phyloP scores from a whole-genome alignment of 2,113 vertebrate genomes.

The Apaloderma vittatum region DNA sequence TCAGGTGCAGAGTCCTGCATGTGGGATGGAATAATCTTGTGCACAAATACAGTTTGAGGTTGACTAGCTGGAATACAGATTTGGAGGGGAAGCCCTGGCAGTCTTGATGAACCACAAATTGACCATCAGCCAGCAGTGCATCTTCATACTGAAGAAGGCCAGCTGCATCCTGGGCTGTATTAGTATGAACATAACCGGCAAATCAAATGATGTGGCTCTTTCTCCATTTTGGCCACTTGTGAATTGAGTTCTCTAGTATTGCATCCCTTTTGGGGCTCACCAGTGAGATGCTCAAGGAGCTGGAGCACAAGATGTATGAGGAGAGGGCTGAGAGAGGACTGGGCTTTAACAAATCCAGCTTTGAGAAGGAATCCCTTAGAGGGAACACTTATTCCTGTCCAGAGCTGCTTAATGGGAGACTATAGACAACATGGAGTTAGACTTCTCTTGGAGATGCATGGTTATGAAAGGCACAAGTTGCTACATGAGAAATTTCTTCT shows the following conservation, averaged over 20 bases:
- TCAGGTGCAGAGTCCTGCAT: background rate
- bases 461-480: rapidly evolving
- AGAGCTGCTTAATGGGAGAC: background rate
- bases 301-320: background rate
- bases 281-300: background rate
- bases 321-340: background rate
- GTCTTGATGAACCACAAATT: background rate
- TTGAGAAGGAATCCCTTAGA: background rate
- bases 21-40: background rate
- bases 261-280: background rate
- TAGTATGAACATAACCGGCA: background rate
- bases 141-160: background rate
- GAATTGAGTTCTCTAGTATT: background rate
- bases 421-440: background rate
- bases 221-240: rapidly evolving
- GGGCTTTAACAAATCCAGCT: background rate
- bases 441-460: background rate
- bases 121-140: background rate
- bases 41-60: background rate
- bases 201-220: background rate
- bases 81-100: background rate
- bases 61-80: background rate
- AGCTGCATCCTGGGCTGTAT: background rate
- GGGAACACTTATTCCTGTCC: background rate
- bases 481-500: background rate